phyloP scores from a whole-genome alignment of 1,140 invertebrate species.

The Argopecten irradians region DNA sequence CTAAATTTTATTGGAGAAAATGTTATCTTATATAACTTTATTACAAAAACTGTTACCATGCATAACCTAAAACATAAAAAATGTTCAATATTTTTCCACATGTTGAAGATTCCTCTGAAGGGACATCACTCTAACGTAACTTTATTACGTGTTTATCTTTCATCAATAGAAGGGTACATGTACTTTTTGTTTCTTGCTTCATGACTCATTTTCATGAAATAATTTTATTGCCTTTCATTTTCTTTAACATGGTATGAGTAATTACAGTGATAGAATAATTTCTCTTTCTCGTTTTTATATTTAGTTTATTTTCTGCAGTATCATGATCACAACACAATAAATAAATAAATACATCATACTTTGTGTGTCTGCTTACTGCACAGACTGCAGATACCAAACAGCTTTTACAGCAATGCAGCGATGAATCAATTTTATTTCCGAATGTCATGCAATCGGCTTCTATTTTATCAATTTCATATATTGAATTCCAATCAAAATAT shows the following conservation, averaged over 20 bases:
- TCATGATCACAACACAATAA: background rate
- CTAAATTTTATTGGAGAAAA: background rate
- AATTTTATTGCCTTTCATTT: background rate
- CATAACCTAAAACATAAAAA: no score
- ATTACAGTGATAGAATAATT: background rate
- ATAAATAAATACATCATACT: background rate
- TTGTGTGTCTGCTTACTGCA: background rate
- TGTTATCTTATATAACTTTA: background rate
- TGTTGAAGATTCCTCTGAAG: background rate
- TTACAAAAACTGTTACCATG: no score
- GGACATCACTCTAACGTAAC: background rate
- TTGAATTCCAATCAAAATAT: background rate
- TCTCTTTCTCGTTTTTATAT: background rate
- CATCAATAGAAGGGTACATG: background rate
- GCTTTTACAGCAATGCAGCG: background rate
- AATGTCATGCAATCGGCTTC: background rate
- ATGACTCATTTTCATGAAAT: background rate
- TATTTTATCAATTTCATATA: background rate
- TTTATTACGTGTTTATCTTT: background rate
- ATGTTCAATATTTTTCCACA: background rate
- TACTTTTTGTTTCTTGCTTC: background rate
- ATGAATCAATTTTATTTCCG: background rate
- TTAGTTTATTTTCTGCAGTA: background rate
- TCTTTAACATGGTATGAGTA: background rate
- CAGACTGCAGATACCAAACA: background rate